Evolutionary conservation across 2,797 vertebrate species (phyloP).

Genomic region (Remorina albescens): DNA sequence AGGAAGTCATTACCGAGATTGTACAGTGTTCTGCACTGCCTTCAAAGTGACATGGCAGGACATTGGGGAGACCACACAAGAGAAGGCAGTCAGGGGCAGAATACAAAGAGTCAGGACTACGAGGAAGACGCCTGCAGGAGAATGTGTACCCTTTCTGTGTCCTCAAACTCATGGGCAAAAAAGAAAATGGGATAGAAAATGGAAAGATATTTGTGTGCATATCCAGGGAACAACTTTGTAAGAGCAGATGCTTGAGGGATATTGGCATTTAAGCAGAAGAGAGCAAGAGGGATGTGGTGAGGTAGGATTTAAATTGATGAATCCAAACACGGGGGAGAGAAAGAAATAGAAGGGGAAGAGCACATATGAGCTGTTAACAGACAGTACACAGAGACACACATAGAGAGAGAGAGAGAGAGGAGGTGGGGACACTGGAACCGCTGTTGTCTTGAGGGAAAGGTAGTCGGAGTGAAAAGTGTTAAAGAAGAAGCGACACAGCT

Average conservation of each 20-base stretch:
- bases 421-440: slow-evolving; percentile 30
- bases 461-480: slow-evolving; percentile 39
- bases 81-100: slow-evolving; percentile 40
- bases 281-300: slow-evolving; percentile 28
- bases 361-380: slow-evolving; percentile 54
- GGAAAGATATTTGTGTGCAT: slow-evolving; percentile 51
- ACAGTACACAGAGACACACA: slow-evolving; percentile 37
- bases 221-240: slow-evolving; percentile 29
- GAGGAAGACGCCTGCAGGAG: slow-evolving; percentile 52
- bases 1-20: slow-evolving; percentile 46
- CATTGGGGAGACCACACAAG: slow-evolving; percentile 42
- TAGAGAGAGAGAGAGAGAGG: slow-evolving; percentile 23
- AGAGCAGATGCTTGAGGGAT: slow-evolving; percentile 65
- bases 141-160: slow-evolving; percentile 64
- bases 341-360: slow-evolving; percentile 40
- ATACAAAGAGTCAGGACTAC: slow-evolving; percentile 45
- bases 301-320: slow-evolving; percentile 64
- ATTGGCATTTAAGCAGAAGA: slow-evolving; percentile 57
- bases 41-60: slow-evolving; percentile 54
- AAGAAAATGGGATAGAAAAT: slow-evolving; percentile 63
- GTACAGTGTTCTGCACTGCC: slow-evolving; percentile 37
- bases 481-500: slow-evolving; percentile 23
- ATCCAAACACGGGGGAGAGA: slow-evolving; percentile 30
- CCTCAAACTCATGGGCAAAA: slow-evolving; percentile 67
- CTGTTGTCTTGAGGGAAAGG: slow-evolving; percentile 39